Evolutionary conservation across 1,140 invertebrate genomes (phyloP).

Genomic region (Conus betulinus): DNA sequence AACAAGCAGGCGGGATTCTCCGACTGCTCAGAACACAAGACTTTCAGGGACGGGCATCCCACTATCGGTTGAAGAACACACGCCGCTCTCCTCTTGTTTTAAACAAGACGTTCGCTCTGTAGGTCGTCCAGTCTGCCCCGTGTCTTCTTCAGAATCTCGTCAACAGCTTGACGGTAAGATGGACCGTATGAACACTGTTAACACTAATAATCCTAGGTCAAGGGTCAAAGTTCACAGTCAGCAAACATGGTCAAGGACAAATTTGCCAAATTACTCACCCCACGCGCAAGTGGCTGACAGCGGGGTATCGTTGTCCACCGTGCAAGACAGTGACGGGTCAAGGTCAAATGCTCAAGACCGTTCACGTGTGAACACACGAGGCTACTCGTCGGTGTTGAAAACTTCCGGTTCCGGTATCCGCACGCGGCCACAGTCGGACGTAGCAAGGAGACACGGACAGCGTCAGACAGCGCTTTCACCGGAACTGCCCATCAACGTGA

Average conservation of each 20-base stretch:
- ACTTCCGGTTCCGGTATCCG: background rate
- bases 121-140: background rate
- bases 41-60: background rate
- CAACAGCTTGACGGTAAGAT: background rate
- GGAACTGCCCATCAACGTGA: background rate
- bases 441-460: background rate
- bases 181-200: background rate
- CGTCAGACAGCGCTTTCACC: background rate
- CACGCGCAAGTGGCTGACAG: background rate
- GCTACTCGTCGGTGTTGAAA: background rate
- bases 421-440: background rate
- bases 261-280: background rate
- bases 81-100: background rate
- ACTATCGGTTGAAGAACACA: background rate
- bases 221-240: background rate
- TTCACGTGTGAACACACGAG: background rate
- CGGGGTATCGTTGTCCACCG: background rate
- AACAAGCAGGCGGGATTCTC: background rate
- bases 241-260: background rate
- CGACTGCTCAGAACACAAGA: background rate
- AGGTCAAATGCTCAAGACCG: conserved; percentile 9
- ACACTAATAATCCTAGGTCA: background rate
- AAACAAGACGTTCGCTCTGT: background rate
- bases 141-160: background rate
- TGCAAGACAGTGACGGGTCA: conserved; percentile 4